A percentile compares a stretch with the other conserved stretches of the same genome.
Conservation (phyloP, 2,888 invertebrate genomes). For the Thecocarcelia acutangulata region DNA sequence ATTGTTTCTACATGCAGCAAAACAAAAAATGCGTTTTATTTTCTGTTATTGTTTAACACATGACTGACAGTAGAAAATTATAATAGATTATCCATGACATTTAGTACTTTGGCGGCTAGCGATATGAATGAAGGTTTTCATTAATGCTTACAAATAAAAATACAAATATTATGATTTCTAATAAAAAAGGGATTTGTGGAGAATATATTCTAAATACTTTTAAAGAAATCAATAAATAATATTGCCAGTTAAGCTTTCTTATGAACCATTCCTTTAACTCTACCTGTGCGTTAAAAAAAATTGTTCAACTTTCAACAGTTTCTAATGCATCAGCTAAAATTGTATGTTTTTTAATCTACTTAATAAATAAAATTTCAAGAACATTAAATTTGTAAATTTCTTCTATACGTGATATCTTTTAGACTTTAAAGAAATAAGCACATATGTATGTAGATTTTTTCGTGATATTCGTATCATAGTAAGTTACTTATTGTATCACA, state of each 20-base stretch:
- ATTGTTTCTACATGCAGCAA: neutral
- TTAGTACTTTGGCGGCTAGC: conserved; percentile 10
- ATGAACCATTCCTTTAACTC: too few relatives aligned
- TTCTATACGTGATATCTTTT: too few relatives aligned
- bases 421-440: too few relatives aligned
- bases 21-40: neutral
- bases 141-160: conserved; percentile 8
- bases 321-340: too few relatives aligned
- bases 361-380: too few relatives aligned
- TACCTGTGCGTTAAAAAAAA: too few relatives aligned
- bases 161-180: conserved; percentile 34
- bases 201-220: neutral
- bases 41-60: conserved; percentile 49
- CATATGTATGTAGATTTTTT: too few relatives aligned
- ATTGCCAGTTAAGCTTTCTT: neutral
- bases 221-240: conserved; percentile 7
- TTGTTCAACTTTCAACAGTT: too few relatives aligned
- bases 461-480: too few relatives aligned
- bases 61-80: conserved; percentile 67
- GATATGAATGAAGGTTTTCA: neutral
- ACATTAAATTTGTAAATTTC: too few relatives aligned
- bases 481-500: too few relatives aligned
- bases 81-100: conserved; percentile 61
- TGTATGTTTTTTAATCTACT: too few relatives aligned
- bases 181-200: conserved; percentile 5